Percentiles rank a stretch among this genome's conserved stretches.
Evolutionary conservation across 2,797 vertebrate genomes (phyloP).

Genomic region (Anguilla megastoma): DNA sequence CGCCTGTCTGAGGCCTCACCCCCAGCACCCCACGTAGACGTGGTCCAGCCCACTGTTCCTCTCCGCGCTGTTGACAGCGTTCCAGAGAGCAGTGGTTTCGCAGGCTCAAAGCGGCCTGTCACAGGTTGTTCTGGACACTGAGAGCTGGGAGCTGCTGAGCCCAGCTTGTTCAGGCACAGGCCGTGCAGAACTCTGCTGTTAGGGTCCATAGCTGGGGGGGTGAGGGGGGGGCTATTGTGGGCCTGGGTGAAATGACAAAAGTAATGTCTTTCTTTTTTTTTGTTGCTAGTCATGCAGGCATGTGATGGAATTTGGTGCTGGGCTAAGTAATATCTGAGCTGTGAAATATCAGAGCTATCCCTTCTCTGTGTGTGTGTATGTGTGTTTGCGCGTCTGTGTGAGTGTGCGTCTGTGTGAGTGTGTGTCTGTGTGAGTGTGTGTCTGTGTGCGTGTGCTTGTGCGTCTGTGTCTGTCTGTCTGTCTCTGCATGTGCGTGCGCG

Average conservation of each 20-base stretch:
- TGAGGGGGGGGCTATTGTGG: background rate
- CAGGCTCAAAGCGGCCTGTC: background rate
- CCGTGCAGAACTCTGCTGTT: background rate
- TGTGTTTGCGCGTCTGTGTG: background rate
- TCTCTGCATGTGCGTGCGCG: background rate
- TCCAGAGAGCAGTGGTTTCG: background rate
- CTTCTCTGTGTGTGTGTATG: background rate
- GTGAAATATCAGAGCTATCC: background rate
- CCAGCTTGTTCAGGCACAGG: background rate
- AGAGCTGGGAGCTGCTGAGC: constrained; percentile 34
- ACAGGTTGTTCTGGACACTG: constrained; percentile 34
- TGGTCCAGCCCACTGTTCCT: background rate
- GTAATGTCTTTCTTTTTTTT: background rate
- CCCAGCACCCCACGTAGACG: background rate
- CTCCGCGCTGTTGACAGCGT: background rate
- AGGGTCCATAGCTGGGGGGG: background rate
- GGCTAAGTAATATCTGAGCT: background rate
- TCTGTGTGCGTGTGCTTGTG: too few relatives aligned
- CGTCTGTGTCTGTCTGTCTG: background rate
- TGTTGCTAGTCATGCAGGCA: background rate
- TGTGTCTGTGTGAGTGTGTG: too few relatives aligned
- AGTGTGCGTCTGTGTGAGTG: background rate
- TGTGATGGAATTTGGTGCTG: constrained; percentile 2
- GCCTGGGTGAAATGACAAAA: background rate
- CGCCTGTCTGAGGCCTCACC: background rate